Conservation (phyloP, 1,140 invertebrate genomes). For the Neuroterus valhalla region DNA sequence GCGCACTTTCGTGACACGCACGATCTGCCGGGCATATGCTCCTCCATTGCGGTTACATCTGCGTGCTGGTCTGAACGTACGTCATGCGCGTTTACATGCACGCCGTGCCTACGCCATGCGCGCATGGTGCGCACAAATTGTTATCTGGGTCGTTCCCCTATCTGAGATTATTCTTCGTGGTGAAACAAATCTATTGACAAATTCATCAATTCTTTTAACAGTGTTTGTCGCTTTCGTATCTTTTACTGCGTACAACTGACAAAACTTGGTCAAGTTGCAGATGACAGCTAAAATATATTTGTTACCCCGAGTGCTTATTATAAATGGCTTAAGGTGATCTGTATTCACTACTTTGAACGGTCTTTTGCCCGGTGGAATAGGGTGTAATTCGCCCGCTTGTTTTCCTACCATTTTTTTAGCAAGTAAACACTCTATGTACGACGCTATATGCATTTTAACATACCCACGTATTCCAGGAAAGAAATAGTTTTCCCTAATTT, state of each 20-base stretch:
- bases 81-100: too few species aligned
- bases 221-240: background rate
- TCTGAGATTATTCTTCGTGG: background rate
- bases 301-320: constrained; percentile 44
- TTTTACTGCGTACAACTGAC: background rate
- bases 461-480: constrained; percentile 42
- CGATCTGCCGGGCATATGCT: too few species aligned
- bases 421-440: constrained; percentile 35
- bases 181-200: background rate
- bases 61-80: too few species aligned
- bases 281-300: constrained; percentile 51
- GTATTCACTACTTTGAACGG: constrained; percentile 27
- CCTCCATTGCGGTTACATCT: too few species aligned
- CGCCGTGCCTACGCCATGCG: too few species aligned
- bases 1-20: too few species aligned
- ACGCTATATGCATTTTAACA: constrained; percentile 10
- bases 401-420: constrained; percentile 21
- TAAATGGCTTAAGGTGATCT: constrained; percentile 51
- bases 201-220: background rate
- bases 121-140: too few species aligned
- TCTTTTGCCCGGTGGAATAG: constrained; percentile 20
- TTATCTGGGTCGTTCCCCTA: background rate
- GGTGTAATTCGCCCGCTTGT: constrained; percentile 27
- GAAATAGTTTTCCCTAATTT: constrained; percentile 39
- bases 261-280: constrained; percentile 51